Evolutionary conservation across 92 coral and sea anemone genomes (phyloP), one percentile per base, ranked within the genome.

Genomic region (Micromussa lordhowensis): DNA sequence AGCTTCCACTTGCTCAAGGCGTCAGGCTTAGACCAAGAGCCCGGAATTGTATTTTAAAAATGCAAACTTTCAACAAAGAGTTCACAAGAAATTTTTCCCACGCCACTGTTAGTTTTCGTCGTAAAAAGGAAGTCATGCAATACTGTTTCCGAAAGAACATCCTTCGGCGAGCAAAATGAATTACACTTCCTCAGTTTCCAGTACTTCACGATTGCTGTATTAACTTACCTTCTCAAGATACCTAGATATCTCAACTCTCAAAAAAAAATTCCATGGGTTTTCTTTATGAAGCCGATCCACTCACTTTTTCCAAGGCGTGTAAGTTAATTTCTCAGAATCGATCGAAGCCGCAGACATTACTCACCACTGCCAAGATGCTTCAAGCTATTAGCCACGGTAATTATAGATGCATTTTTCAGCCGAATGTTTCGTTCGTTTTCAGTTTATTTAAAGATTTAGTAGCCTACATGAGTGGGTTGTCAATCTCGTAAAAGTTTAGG

Each of bases 361-460:
- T 71, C 15, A 32, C 32, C 9, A 26, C 15, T 73, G 10, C 36
- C 53, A 17, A 73, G 78, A 35, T 19, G 53, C 16, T 73, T 35
- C 29, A 21, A 17, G 78, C 8, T 36, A 22, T 36, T 36, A 11
- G 78, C 4, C n/a, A n/a, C n/a, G n/a, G 19, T 21, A 30, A 31
- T 34, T 73, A 32, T 73, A 19, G 78, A 24, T 32, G 26, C n/a
- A 36, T 29, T 73, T 73, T 29, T 36, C 58, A 24, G 21, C 3
- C 63, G 17, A 15, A 24, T 22, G 68, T 40, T 17, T 11, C 9
- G 31, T 38, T 38, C 14, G n/a, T 63, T 38, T 10, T 31, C 51
- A 12, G 66, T 83, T 51, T 83, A 72, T 72, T 72, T 58, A 17
- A 48, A 68, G 34, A 35, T 57, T 57, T 74, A 49, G 32, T 26